Evolutionary conservation across 2,888 invertebrate species (phyloP).

Genomic region (Phengaris arion): DNA sequence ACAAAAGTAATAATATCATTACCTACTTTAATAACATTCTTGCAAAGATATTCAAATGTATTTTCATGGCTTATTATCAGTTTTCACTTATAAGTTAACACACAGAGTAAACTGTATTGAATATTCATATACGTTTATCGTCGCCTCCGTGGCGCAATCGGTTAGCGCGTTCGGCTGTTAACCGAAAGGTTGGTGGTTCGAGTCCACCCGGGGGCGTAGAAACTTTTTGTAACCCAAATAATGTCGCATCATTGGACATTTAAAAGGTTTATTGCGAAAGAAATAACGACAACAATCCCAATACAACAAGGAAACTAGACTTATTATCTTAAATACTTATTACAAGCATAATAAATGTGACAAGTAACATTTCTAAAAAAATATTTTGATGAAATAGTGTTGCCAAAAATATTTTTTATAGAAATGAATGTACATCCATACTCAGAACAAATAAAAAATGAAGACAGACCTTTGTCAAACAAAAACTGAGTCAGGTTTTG

Average conservation of each 20-base stretch:
- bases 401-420: too few species aligned
- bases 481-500: too few species aligned
- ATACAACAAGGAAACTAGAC: too few species aligned
- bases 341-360: too few species aligned
- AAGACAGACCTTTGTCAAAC: too few species aligned
- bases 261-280: too few species aligned
- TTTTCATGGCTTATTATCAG: background rate
- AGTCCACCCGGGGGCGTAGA: conserved; percentile 94
- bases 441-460: too few species aligned
- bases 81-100: background rate
- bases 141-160: conserved; percentile 96
- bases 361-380: too few species aligned
- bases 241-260: background rate
- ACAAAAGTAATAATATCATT: background rate
- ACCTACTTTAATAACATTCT: background rate
- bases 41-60: background rate
- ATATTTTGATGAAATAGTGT: too few species aligned
- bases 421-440: too few species aligned
- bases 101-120: background rate
- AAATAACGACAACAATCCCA: too few species aligned
- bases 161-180: conserved; percentile 99
- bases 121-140: conserved; percentile 82
- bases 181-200: conserved; percentile 99
- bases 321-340: too few species aligned
- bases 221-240: conserved; percentile 28